These are phyloP conservation scores for Phyllotis vaccarum DNA, from an alignment of 2,797 vertebrate species.

Conservation along the genomic window DNA sequence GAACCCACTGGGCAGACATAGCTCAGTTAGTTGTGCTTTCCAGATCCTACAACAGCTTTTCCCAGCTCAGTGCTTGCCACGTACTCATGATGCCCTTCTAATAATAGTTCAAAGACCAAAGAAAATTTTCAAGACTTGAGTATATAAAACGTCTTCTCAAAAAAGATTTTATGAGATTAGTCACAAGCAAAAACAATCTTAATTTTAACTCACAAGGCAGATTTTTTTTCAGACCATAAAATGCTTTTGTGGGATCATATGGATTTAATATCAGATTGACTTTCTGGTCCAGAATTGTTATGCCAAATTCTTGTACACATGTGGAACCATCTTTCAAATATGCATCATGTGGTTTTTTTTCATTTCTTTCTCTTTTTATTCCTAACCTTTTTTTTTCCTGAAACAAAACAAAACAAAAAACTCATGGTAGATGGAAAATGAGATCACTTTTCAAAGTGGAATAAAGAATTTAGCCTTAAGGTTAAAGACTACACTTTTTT, in stretches of 20 bases:
- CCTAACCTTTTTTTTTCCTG: slow-evolving; percentile 75
- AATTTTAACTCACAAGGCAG: slow-evolving; percentile 80
- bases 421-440: slow-evolving; percentile 84
- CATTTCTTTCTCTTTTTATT: slow-evolving; percentile 82
- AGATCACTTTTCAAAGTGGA: slow-evolving; percentile 82
- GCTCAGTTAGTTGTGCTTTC: background rate
- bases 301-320: slow-evolving; percentile 83
- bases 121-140: slow-evolving; percentile 77
- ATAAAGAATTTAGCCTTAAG: slow-evolving; percentile 82
- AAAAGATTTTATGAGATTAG: slow-evolving; percentile 83
- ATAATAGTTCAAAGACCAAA: slow-evolving; percentile 78
- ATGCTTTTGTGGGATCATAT: slow-evolving; percentile 85
- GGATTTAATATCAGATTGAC: slow-evolving; percentile 87
- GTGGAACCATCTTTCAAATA: slow-evolving; percentile 85
- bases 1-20: background rate
- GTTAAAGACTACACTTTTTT: slow-evolving; percentile 43
- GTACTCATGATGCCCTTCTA: slow-evolving; percentile 7
- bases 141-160: slow-evolving; percentile 77
- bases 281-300: slow-evolving; percentile 82
- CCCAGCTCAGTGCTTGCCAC: background rate
- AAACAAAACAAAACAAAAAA: slow-evolving; percentile 53
- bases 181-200: slow-evolving; percentile 80
- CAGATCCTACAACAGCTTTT: background rate
- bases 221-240: slow-evolving; percentile 72
- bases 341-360: slow-evolving; percentile 83